Evolutionary conservation across 2,797 vertebrate species (phyloP).

Genomic region (Erpetoichthys calabaricus): DNA sequence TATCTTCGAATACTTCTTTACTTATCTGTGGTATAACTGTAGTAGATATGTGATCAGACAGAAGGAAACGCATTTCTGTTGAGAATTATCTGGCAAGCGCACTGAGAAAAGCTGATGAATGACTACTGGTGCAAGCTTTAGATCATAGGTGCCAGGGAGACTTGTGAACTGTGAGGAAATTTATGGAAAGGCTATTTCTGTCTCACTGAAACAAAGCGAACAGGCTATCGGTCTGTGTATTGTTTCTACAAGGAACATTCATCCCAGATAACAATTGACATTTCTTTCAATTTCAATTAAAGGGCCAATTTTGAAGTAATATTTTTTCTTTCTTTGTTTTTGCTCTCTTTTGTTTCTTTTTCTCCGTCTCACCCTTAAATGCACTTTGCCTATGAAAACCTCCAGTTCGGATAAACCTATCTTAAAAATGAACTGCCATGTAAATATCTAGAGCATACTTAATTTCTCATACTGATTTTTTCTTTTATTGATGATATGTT

Average conservation of each 20-base stretch:
- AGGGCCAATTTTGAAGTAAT: background rate
- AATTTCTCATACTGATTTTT: too few relatives aligned
- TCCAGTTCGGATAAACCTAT: too few relatives aligned
- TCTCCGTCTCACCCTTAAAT: too few relatives aligned
- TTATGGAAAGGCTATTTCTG: constrained; percentile 12
- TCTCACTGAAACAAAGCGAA: background rate
- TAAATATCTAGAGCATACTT: too few relatives aligned
- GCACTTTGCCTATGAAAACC: too few relatives aligned
- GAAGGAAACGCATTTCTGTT: constrained; percentile 2
- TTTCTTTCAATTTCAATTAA: background rate
- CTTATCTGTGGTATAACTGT: background rate
- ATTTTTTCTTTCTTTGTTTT: background rate
- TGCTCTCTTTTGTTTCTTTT: too few relatives aligned
- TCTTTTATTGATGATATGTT: too few relatives aligned
- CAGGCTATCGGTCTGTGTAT: background rate
- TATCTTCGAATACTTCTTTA: too few relatives aligned
- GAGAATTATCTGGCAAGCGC: constrained; percentile 8
- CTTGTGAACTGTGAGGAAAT: constrained; percentile 7
- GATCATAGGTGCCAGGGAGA: constrained; percentile 13
- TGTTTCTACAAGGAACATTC: background rate
- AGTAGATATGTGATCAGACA: constrained; percentile 7
- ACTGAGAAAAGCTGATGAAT: constrained; percentile 11
- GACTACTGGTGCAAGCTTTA: constrained; percentile 11
- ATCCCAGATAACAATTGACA: background rate
- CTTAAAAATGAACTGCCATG: too few relatives aligned